These are phyloP conservation scores for Sebastes vulpes DNA, from an alignment of 2,797 vertebrate species.

Conservation along the genomic window DNA sequence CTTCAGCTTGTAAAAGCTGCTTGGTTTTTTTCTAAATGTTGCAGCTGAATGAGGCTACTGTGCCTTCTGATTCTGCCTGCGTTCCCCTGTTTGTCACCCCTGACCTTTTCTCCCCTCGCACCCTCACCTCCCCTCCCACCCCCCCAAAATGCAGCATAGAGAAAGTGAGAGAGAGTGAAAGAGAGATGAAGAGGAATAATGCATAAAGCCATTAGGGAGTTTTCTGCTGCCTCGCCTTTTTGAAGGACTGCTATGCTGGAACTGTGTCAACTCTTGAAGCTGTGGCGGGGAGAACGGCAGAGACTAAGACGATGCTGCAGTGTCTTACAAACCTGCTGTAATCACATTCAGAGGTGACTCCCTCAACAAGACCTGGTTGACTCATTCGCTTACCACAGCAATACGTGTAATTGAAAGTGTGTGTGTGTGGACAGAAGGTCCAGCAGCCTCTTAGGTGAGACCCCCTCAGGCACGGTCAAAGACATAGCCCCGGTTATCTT, in stretches of 20 bases:
- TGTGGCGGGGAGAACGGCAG: conserved; percentile 14
- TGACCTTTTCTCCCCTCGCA: conserved; percentile 52
- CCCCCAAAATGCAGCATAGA: conserved; percentile 2
- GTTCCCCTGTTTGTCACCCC: conserved; percentile 32
- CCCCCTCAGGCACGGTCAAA: conserved; percentile 20
- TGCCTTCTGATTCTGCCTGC: conserved; percentile 11
- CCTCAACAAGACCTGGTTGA: conserved; percentile 43
- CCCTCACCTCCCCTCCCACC: background rate
- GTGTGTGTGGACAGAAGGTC: conserved; percentile 17
- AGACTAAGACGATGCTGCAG: conserved; percentile 58
- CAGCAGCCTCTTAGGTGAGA: conserved; percentile 5
- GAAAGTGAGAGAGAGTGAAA: conserved; percentile 19
- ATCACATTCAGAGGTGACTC: conserved; percentile 71
- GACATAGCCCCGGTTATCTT: conserved; percentile 10
- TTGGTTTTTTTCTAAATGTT: conserved; percentile 4
- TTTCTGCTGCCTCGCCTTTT: conserved; percentile 68
- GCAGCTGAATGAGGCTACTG: conserved; percentile 45
- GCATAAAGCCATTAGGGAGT: conserved; percentile 42
- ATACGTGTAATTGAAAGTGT: conserved; percentile 67
- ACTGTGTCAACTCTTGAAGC: conserved; percentile 61
- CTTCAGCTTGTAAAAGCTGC: conserved; percentile 42
- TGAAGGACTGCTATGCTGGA: conserved; percentile 69
- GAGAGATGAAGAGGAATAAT: conserved; percentile 55
- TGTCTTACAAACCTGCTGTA: conserved; percentile 57
- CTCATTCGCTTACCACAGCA: conserved; percentile 64